These are phyloP conservation scores for Neoitamus cyanurus DNA, from an alignment of 2,888 invertebrate genomes.

Conservation along the genomic window DNA sequence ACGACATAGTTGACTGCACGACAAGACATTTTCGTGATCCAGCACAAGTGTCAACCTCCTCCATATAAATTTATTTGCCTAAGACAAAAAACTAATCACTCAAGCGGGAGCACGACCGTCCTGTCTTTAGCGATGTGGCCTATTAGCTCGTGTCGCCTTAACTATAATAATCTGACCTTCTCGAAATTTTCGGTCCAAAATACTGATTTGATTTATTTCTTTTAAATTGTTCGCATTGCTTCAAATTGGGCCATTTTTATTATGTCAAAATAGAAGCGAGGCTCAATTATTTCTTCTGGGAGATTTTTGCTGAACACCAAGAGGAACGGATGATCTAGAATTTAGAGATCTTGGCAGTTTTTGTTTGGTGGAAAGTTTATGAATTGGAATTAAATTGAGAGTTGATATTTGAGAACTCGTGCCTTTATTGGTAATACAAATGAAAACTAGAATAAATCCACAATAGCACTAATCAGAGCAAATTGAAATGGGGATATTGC, in stretches of 20 bases:
- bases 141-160: neutral
- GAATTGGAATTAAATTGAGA: neutral
- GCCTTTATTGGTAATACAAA: neutral
- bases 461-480: no score
- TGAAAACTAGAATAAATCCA: no score
- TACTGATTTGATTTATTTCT: conserved; percentile 5
- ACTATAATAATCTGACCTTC: conserved; percentile 18
- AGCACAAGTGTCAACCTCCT: neutral
- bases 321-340: neutral
- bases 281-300: neutral
- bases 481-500: no score
- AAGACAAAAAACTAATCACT: neutral
- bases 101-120: neutral
- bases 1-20: neutral
- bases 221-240: conserved; percentile 15
- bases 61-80: neutral
- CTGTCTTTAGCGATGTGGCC: neutral
- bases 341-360: neutral
- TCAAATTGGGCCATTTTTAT: neutral
- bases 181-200: neutral
- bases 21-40: neutral
- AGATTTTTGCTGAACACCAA: neutral
- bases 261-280: neutral
- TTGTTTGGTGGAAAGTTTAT: neutral
- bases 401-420: no score